Evolutionary conservation across 2,888 invertebrate genomes (phyloP).

Genomic region (Liopterus haemorrhoidalis): DNA sequence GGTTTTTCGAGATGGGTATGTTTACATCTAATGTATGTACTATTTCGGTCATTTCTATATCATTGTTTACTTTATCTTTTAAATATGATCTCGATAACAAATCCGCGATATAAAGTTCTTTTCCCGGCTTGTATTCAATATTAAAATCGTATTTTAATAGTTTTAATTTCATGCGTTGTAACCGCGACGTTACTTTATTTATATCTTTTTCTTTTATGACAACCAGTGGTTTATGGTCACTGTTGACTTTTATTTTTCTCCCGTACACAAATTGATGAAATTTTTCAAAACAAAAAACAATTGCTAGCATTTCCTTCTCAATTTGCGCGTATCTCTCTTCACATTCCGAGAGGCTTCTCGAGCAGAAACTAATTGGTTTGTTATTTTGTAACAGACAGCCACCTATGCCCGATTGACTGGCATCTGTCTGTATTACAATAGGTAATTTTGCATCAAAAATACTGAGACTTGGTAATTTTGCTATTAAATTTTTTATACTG

Average conservation of each 20-base stretch:
- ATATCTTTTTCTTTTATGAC: slow-evolving; percentile 28
- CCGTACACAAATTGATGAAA: slow-evolving; percentile 28
- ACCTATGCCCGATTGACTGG: neutral
- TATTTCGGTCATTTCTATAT: neutral
- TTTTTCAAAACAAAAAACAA: slow-evolving; percentile 15
- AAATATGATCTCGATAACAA: neutral
- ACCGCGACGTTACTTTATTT: slow-evolving; percentile 21
- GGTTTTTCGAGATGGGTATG: too few species aligned
- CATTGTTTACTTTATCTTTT: neutral
- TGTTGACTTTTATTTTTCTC: slow-evolving; percentile 15
- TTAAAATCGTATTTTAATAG: slow-evolving; percentile 33
- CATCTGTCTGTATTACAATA: slow-evolving; percentile 2
- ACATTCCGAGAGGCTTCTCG: slow-evolving; percentile 27
- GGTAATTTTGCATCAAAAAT: slow-evolving; percentile 2
- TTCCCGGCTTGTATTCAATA: slow-evolving; percentile 21
- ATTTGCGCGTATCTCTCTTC: slow-evolving; percentile 30
- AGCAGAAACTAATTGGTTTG: slow-evolving; percentile 25
- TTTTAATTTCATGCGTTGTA: slow-evolving; percentile 35
- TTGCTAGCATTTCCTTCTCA: slow-evolving; percentile 30
- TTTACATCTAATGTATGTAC: neutral
- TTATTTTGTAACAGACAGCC: slow-evolving; percentile 6
- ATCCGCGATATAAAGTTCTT: neutral
- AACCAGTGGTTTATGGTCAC: slow-evolving; percentile 28
- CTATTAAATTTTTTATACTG: slow-evolving; percentile 22
- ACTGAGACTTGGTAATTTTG: neutral